Percentiles rank a stretch among this genome's conserved stretches.
phyloP scores from a whole-genome alignment of 2,797 vertebrate species.

The Chaenodraco wilsoni region DNA sequence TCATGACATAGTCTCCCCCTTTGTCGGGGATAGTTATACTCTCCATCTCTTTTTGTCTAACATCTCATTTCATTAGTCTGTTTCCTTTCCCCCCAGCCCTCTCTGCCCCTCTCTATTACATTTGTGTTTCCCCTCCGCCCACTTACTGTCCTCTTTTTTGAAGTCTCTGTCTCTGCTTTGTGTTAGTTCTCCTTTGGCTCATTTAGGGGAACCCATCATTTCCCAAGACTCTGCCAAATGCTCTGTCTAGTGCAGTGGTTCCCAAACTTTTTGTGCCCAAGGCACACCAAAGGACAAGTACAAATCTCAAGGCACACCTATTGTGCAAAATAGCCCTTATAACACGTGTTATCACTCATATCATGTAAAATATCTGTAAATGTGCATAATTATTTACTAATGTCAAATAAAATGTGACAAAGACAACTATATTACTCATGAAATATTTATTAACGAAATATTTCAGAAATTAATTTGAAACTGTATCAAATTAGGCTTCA shows the following conservation, averaged over 20 bases:
- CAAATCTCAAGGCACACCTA: too few relatives aligned
- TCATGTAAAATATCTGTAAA: too few relatives aligned
- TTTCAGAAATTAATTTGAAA: too few relatives aligned
- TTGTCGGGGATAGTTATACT: conserved; percentile 11
- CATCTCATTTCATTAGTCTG: conserved; percentile 47
- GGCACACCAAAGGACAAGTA: too few relatives aligned
- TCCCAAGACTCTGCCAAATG: conserved; percentile 60
- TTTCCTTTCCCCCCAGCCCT: conserved; percentile 47
- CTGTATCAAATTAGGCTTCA: too few relatives aligned
- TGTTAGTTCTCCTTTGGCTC: conserved; percentile 51
- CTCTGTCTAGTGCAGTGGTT: conserved; percentile 44
- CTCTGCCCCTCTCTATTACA: conserved; percentile 37
- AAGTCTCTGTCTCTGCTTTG: conserved; percentile 33
- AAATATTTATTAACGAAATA: too few relatives aligned
- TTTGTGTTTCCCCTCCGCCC: conserved; percentile 47
- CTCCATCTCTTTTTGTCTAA: conserved; percentile 31
- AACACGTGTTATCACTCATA: too few relatives aligned
- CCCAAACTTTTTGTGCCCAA: too few relatives aligned
- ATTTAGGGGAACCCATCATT: conserved; percentile 60
- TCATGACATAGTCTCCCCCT: conserved; percentile 6
- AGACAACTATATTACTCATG: too few relatives aligned
- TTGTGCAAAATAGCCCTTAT: too few relatives aligned
- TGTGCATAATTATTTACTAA: too few relatives aligned
- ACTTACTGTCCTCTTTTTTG: conserved; percentile 50
- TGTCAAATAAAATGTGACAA: too few relatives aligned